These are phyloP conservation scores for Gonatopus flavifemur DNA, from an alignment of 1,140 invertebrate species.

Conservation along the genomic window DNA sequence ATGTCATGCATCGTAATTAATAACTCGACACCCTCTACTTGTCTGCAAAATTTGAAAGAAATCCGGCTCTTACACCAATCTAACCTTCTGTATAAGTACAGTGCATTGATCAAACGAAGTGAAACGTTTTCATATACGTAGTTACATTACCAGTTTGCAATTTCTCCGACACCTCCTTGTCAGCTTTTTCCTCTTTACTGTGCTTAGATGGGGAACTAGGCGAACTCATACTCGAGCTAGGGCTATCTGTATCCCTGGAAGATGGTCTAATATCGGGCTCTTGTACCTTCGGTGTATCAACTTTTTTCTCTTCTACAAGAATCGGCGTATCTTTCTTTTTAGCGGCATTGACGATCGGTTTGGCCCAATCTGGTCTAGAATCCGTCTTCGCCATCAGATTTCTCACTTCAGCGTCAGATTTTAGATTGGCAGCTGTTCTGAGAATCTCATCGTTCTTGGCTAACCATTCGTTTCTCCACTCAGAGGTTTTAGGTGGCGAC, in stretches of 20 bases:
- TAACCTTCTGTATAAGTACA: too few species aligned
- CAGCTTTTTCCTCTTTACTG: conserved; percentile 53
- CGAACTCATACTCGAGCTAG: conserved; percentile 53
- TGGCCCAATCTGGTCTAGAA: conserved; percentile 49
- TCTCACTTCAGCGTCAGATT: conserved; percentile 23
- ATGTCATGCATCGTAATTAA: too few species aligned
- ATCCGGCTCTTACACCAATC: too few species aligned
- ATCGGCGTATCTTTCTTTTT: conserved; percentile 40
- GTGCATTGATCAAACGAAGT: too few species aligned
- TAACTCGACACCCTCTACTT: too few species aligned
- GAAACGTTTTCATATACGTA: too few species aligned
- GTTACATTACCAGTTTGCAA: conserved; percentile 45
- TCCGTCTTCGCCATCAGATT: conserved; percentile 32
- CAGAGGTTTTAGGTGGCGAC: conserved; percentile 49
- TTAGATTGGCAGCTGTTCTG: conserved; percentile 35
- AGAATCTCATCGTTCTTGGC: conserved; percentile 51
- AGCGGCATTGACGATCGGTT: conserved; percentile 36
- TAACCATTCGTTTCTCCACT: conserved; percentile 52
- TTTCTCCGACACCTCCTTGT: conserved; percentile 51
- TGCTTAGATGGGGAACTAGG: conserved; percentile 52
- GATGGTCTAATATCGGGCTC: conserved; percentile 47
- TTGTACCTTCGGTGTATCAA: conserved; percentile 32
- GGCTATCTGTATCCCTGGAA: conserved; percentile 48
- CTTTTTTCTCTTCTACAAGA: conserved; percentile 29
- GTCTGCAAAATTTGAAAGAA: too few species aligned